Evolutionary conservation across 2,113 vertebrate genomes (phyloP), one percentile per base, ranked within the genome.

Genomic region (Capreolus pygargus): DNA sequence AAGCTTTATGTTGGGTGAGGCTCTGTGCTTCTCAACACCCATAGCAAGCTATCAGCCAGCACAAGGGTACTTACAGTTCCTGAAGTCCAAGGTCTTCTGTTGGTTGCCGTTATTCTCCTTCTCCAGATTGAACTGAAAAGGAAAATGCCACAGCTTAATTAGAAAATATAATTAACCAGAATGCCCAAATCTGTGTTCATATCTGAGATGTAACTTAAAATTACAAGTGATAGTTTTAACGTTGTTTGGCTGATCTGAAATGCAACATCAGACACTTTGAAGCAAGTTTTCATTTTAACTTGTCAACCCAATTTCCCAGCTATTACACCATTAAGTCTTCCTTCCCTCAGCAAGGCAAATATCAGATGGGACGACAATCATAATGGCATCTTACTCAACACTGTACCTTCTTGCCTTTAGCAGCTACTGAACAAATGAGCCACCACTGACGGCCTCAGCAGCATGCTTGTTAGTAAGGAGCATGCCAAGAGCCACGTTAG

Each of bases 1-100:
- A 86, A 93, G 33, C 81, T 58, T 79, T 82, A 50, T 3, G 6
- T 6, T 70, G 60, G 36, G 25, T 55, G n/a, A 96, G 57, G 45
- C 61, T 84, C 36, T 90, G 82, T n/a, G 47, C 43, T 89, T 84
- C 45, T 78, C 39, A 92, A 95, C 54, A 90, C 54, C 27, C 76
- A 81, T n/a, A 83, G 89, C 45, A 89, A 95, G 60, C 45, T 61
- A 86, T 23, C 55, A 92, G 83, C 61, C 78, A 91, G 60, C 78
- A 92, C 16, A 64, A 90, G 2, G 55, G 27, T 92, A 97, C 94
- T 98, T 91, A 97, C 95, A 79, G 36, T 97, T 91, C 27, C 74
- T 14, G 60, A 94, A 6, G 14, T 60, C 93, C 54, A 92, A 84
- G 61, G 13, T 88, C 70, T 88, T 95, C 70, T 30, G 30, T n/a